These are phyloP conservation scores for Picathartes gymnocephalus DNA, from an alignment of 2,113 vertebrate genomes.

Conservation along the genomic window DNA sequence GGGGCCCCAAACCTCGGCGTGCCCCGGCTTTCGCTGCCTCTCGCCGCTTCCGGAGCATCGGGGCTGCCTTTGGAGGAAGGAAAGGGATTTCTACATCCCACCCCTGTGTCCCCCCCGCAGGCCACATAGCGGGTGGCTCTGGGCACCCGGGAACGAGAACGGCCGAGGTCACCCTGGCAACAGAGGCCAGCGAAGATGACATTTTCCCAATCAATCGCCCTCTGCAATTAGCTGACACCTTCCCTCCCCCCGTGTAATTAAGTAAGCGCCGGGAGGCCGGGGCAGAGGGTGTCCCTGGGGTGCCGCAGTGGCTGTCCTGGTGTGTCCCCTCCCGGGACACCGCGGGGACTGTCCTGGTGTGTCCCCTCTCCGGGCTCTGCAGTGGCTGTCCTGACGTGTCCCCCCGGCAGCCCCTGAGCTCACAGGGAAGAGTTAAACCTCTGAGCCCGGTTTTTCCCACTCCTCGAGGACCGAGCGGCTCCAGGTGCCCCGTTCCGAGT, in stretches of 20 bases:
- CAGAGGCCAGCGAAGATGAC: neutral
- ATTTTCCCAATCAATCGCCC: neutral
- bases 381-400: neutral
- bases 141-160: neutral
- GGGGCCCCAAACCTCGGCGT: fast-evolving
- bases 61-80: neutral
- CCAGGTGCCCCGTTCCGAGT: neutral
- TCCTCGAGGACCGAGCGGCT: neutral
- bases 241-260: neutral
- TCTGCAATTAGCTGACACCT: neutral
- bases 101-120: fast-evolving
- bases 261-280: neutral
- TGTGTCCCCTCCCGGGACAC: neutral
- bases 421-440: neutral
- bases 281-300: neutral
- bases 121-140: neutral
- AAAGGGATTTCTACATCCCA: neutral
- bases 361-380: neutral
- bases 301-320: fast-evolving
- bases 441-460: neutral
- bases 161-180: neutral
- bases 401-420: fast-evolving
- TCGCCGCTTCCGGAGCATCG: fast-evolving
- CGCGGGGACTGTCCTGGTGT: neutral
- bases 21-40: fast-evolving